These are phyloP conservation scores for Chrysogorgia sp. DNA, from an alignment of 92 coral and sea anemone species.

Conservation along the genomic window DNA sequence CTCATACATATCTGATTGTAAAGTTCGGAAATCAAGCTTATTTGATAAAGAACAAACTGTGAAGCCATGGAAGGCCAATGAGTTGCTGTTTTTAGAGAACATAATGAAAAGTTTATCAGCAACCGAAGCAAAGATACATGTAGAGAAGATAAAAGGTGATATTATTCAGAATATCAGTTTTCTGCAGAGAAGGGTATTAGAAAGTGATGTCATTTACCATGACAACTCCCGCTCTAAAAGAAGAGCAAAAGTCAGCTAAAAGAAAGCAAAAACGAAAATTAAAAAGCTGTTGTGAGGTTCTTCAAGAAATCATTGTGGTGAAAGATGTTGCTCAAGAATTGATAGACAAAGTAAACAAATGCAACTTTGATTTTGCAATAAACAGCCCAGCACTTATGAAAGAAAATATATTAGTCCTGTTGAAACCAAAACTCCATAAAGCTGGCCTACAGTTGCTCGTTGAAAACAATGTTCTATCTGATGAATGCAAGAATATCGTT, in stretches of 20 bases:
- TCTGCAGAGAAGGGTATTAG: slow-evolving; percentile 38
- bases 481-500: slow-evolving; percentile 10
- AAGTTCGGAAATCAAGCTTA: slow-evolving; percentile 6
- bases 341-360: slow-evolving; percentile 25
- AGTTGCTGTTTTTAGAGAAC: slow-evolving; percentile 51
- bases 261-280: slow-evolving; percentile 37
- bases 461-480: slow-evolving; percentile 39
- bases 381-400: slow-evolving; percentile 11
- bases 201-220: slow-evolving; percentile 46
- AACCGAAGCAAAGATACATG: slow-evolving; percentile 34
- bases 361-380: slow-evolving; percentile 5
- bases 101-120: slow-evolving; percentile 23
- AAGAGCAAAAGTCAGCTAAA: slow-evolving; percentile 39
- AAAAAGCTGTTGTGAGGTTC: slow-evolving; percentile 26
- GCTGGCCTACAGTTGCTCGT: slow-evolving; percentile 33
- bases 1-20: not conserved
- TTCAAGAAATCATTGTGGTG: slow-evolving; percentile 37
- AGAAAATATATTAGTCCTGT: slow-evolving; percentile 9
- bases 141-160: slow-evolving; percentile 44
- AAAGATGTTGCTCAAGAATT: slow-evolving; percentile 29
- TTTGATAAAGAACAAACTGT: slow-evolving; percentile 19
- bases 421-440: slow-evolving; percentile 45
- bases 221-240: slow-evolving; percentile 37
- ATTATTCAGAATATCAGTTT: slow-evolving; percentile 36
- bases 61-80: slow-evolving; percentile 51